Conservation (phyloP, 1,140 invertebrate species). For the Manduca sexta region DNA sequence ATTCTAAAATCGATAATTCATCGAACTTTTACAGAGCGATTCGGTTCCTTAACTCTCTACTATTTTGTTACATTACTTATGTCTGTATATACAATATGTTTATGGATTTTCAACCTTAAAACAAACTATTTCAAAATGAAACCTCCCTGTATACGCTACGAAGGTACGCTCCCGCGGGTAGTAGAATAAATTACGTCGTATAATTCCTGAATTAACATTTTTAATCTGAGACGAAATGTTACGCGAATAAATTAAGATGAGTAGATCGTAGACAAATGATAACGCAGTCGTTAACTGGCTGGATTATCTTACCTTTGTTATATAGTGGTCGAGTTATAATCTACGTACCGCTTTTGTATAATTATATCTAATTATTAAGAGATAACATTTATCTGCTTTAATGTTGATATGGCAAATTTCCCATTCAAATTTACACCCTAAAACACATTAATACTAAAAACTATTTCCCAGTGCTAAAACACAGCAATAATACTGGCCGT, state of each 20-base stretch:
- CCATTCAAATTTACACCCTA: no score
- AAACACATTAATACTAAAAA: background rate
- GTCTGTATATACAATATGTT: no score
- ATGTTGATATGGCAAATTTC: no score
- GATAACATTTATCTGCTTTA: background rate
- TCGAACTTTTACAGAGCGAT: no score
- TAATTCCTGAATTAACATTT: conserved; percentile 69
- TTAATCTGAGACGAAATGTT: conserved; percentile 61
- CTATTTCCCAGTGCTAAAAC: conserved; percentile 8
- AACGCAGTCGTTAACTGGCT: conserved; percentile 15
- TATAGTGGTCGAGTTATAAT: background rate
- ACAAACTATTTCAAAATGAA: background rate
- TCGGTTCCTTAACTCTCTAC: no score
- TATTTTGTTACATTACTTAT: no score
- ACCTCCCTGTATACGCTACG: conserved; percentile 38
- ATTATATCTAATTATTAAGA: background rate
- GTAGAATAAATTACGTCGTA: conserved; percentile 60
- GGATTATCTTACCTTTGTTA: conserved; percentile 11
- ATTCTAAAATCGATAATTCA: no score
- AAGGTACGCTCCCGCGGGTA: conserved; percentile 42
- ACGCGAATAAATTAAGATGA: conserved; percentile 48
- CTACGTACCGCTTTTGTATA: no score
- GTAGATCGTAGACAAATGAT: conserved; percentile 31
- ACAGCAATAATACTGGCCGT: conserved; percentile 11
- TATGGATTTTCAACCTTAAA: no score